These are phyloP conservation scores for Alligator mississippiensis DNA, from an alignment of 2,113 vertebrate species.

Conservation along the genomic window DNA sequence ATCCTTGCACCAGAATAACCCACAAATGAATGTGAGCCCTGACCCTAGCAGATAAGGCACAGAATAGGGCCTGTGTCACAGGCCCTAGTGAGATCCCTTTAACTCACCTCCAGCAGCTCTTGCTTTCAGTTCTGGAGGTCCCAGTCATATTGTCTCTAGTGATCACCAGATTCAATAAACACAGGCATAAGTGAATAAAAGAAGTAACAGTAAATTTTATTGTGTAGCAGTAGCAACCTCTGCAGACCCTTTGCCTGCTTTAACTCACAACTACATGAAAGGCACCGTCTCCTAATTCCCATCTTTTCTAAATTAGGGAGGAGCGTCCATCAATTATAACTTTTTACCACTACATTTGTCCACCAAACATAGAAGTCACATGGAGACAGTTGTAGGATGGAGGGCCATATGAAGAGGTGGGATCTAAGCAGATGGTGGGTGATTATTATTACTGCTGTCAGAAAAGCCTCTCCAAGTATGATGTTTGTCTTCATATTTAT, in stretches of 20 bases:
- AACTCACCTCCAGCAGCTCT: background rate
- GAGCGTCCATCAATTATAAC: too few relatives aligned
- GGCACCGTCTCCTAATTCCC: too few relatives aligned
- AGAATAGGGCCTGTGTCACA: too few relatives aligned
- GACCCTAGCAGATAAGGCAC: fast-evolving
- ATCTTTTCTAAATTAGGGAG: too few relatives aligned
- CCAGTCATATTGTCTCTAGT: fast-evolving
- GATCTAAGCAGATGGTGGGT: background rate
- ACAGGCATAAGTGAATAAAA: too few relatives aligned
- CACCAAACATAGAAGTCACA: background rate
- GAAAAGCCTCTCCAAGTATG: background rate
- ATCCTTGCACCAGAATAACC: background rate
- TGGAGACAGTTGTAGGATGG: background rate
- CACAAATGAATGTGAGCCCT: background rate
- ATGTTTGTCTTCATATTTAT: background rate
- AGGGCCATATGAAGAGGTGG: conserved; percentile 7
- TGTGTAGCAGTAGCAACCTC: too few relatives aligned
- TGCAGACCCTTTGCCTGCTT: too few relatives aligned
- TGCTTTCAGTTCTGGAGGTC: background rate
- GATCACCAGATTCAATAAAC: too few relatives aligned
- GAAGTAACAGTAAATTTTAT: too few relatives aligned
- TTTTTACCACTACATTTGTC: too few relatives aligned
- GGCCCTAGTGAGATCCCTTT: background rate
- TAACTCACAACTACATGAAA: too few relatives aligned
- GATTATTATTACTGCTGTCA: conserved; percentile 1